Conservation (phyloP, 64 coral and sea anemone genomes). For the Acropora yongei region DNA sequence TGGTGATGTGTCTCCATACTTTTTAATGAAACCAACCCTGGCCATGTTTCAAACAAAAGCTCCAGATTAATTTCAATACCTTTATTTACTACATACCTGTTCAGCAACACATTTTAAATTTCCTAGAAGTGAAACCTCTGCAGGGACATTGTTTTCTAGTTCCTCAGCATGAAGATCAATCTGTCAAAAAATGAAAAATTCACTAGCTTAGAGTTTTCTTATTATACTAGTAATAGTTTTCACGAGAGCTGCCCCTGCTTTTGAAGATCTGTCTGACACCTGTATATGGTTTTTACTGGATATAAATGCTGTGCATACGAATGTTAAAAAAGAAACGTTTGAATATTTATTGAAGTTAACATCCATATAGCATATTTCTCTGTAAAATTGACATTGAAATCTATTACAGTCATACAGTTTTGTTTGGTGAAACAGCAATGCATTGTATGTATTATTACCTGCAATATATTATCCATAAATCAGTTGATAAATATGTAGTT, state of each 20-base stretch:
- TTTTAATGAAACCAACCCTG: too few species aligned
- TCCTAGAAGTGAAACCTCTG: constrained; percentile 73
- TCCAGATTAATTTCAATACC: too few species aligned
- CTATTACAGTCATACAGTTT: constrained; percentile 58
- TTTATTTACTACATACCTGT: constrained; percentile 46
- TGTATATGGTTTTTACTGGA: constrained; percentile 58
- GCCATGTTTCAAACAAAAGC: too few species aligned
- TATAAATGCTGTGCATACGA: constrained; percentile 63
- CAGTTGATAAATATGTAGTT: background rate
- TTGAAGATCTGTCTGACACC: constrained; percentile 55
- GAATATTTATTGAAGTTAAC: constrained; percentile 68
- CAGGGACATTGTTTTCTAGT: constrained; percentile 70
- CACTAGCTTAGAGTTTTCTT: too few species aligned
- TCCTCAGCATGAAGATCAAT: constrained; percentile 89
- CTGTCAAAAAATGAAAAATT: background rate
- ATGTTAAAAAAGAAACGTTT: constrained; percentile 73
- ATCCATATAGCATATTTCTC: constrained; percentile 58
- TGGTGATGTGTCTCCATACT: too few species aligned
- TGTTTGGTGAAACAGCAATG: constrained; percentile 66
- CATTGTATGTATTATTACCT: constrained; percentile 22
- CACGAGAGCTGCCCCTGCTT: constrained; percentile 50
- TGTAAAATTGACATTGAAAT: constrained; percentile 70
- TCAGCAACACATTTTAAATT: constrained; percentile 67
- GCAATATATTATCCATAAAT: constrained; percentile 1
- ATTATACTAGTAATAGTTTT: constrained; percentile 37